Evolutionary conservation across 2,888 invertebrate species (phyloP).

Genomic region (Philhelius pedissequus): DNA sequence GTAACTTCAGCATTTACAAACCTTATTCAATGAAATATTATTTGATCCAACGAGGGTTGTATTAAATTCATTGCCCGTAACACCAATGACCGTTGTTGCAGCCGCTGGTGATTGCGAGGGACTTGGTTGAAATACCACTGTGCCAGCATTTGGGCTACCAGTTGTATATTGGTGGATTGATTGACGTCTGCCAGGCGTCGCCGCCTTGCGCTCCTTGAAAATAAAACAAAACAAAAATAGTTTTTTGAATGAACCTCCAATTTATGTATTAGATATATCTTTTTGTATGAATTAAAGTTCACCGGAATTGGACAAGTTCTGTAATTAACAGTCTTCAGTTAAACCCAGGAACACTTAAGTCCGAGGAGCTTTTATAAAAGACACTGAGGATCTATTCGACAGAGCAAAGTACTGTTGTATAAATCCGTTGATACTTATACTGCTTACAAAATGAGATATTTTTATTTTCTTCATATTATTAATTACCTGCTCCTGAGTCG

Average conservation of each 20-base stretch:
- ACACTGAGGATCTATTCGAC: too few species aligned
- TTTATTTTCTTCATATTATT: neutral
- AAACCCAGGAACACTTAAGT: neutral
- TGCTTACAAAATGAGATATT: neutral
- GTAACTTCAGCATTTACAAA: constrained; percentile 50
- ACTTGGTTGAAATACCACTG: constrained; percentile 79
- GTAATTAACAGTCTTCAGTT: neutral
- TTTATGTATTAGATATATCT: neutral
- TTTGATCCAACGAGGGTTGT: constrained; percentile 79
- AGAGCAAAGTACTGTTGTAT: neutral
- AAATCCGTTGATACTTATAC: neutral
- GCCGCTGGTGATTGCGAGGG: constrained; percentile 79
- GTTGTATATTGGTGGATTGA: constrained; percentile 78
- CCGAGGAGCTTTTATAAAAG: neutral
- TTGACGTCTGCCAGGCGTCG: constrained; percentile 79
- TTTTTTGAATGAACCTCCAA: neutral
- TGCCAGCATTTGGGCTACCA: constrained; percentile 79
- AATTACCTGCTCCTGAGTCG: constrained; percentile 78
- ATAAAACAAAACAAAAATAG: constrained; percentile 16
- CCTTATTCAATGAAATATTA: constrained; percentile 79
- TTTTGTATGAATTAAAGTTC: neutral
- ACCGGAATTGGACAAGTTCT: neutral
- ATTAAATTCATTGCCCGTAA: constrained; percentile 79
- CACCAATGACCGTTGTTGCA: constrained; percentile 78
- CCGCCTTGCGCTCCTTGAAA: constrained; percentile 78